A percentile compares a stretch with the other conserved stretches of the same genome.
These are phyloP conservation scores for Syrrhaptes paradoxus DNA, from an alignment of 2,113 vertebrate genomes.

Conservation along the genomic window DNA sequence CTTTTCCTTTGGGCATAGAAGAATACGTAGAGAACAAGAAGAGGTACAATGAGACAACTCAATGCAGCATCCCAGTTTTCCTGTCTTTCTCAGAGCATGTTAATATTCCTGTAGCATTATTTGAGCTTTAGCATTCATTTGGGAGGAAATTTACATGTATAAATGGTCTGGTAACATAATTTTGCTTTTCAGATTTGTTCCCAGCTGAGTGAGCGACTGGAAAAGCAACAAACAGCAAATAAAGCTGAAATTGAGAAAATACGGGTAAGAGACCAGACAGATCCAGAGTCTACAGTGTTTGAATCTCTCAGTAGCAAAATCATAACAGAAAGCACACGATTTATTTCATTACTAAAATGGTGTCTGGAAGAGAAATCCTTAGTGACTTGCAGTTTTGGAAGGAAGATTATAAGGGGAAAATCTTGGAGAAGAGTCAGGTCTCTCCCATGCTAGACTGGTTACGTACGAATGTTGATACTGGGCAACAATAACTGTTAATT, in stretches of 20 bases:
- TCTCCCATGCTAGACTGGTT: not conserved
- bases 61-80: not conserved
- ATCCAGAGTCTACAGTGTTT: not conserved
- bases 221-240: constrained; percentile 94
- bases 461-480: not conserved
- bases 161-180: constrained; percentile 26
- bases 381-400: not conserved
- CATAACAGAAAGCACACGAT: not conserved
- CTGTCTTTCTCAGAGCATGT: not conserved
- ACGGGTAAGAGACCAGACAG: constrained; percentile 81
- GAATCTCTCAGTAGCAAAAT: not conserved
- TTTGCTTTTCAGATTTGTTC: constrained; percentile 90
- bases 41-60: not conserved
- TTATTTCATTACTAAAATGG: not conserved
- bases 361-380: not conserved
- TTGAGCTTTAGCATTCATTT: constrained; percentile 24
- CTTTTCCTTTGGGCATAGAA: not conserved
- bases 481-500: not conserved
- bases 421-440: not conserved
- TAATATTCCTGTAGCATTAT: constrained; percentile 11
- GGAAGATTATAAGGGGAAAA: not conserved
- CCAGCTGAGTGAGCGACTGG: constrained; percentile 95
- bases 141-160: constrained; percentile 29
- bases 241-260: constrained; percentile 96
- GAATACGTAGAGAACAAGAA: not conserved